Percentiles rank a stretch among this genome's conserved stretches.
Evolutionary conservation across 2,888 invertebrate species (phyloP).

Genomic region (Athetis lepigone): DNA sequence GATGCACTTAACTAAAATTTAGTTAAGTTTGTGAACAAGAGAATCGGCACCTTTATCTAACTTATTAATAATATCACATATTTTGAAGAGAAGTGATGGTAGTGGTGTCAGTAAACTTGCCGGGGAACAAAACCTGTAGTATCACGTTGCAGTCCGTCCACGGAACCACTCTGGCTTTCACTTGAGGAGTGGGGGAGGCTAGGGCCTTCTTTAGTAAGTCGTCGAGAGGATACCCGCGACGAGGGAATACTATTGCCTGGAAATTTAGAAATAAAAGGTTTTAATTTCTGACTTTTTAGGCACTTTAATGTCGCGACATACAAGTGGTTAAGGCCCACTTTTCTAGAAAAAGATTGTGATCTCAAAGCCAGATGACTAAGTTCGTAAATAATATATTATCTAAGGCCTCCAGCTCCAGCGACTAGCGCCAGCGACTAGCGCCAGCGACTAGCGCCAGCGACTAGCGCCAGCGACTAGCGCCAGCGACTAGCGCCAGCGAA

Average conservation of each 20-base stretch:
- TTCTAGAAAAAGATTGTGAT: no score
- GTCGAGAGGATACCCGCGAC: conserved; percentile 81
- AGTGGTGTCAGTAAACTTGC: conserved; percentile 15
- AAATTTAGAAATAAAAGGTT: conserved; percentile 29
- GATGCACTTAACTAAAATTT: no score
- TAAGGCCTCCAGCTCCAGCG: no score
- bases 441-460: no score
- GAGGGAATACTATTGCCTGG: conserved; percentile 83
- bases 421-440: no score
- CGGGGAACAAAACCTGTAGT: conserved; percentile 75
- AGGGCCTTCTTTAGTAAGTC: conserved; percentile 78
- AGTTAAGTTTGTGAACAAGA: not conserved
- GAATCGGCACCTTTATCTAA: not conserved
- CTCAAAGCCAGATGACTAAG: no score
- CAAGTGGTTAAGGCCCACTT: no score
- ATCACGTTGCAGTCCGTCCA: conserved; percentile 80
- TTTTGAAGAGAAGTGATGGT: conserved; percentile 34
- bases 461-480: no score
- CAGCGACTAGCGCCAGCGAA: no score
- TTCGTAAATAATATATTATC: no score
- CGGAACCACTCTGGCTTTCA: conserved; percentile 79
- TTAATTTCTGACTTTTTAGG: not conserved
- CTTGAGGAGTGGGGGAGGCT: conserved; percentile 68
- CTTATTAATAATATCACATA: conserved; percentile 58
- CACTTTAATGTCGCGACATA: not conserved